Evolutionary conservation across 2,797 vertebrate species (phyloP).

Genomic region (Rhynchonycteris naso): DNA sequence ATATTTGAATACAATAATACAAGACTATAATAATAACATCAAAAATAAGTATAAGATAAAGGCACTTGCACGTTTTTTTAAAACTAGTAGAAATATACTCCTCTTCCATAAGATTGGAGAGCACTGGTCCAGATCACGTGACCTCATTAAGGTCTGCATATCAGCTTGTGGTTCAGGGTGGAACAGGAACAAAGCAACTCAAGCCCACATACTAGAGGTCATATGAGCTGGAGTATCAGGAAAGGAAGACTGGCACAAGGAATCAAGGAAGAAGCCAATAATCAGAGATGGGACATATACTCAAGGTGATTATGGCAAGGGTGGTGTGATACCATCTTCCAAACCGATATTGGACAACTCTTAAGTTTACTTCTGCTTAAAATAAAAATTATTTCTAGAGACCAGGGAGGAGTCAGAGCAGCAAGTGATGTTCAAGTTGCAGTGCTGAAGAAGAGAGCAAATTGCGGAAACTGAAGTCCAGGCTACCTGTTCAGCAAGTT

Average conservation of each 20-base stretch:
- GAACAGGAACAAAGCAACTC: not conserved
- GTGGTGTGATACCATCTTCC: not conserved
- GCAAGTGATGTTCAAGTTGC: not conserved
- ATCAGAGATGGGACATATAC: not conserved
- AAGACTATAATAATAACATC: not conserved
- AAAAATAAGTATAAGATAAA: not conserved
- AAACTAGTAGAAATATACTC: not conserved
- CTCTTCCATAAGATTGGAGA: not conserved
- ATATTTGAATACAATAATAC: not conserved
- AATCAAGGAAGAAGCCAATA: not conserved
- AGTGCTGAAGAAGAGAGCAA: not conserved
- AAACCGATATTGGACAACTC: not conserved
- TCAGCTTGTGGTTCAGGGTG: not conserved
- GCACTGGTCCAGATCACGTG: not conserved
- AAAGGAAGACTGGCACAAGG: not conserved
- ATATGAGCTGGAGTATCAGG: not conserved
- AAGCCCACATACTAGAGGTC: too few species aligned
- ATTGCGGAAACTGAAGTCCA: not conserved
- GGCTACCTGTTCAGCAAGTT: not conserved
- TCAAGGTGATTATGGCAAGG: not conserved
- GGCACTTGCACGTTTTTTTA: not conserved
- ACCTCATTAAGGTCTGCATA: not conserved
- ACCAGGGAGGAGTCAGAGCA: not conserved
- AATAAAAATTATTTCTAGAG: slow-evolving; percentile 10
- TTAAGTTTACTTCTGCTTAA: not conserved